Evolutionary conservation across 2,113 vertebrate species (phyloP).

Genomic region (Chloropsis hardwickii): DNA sequence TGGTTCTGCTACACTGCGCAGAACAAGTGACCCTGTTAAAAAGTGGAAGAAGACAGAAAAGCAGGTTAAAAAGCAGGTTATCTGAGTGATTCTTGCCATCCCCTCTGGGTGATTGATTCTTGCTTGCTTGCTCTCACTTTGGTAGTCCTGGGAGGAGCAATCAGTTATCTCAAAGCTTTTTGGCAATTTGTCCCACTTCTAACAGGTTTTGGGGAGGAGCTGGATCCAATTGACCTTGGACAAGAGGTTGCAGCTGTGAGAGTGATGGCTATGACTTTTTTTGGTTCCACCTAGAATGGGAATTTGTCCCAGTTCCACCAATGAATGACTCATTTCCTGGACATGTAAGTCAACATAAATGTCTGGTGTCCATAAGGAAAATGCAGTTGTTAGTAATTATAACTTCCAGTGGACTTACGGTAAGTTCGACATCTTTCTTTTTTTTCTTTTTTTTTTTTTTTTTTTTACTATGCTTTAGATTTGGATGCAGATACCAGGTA

Average conservation of each 20-base stretch:
- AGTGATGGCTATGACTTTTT: not conserved
- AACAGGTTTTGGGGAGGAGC: not conserved
- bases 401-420: not conserved
- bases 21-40: not conserved
- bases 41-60: not conserved
- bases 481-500: not conserved
- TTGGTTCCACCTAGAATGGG: not conserved
- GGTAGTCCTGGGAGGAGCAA: not conserved
- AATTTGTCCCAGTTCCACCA: not conserved
- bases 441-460: not conserved
- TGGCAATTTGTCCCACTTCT: not conserved
- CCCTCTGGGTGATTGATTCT: not conserved
- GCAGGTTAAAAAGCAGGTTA: not conserved
- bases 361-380: not conserved
- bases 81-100: not conserved
- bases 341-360: not conserved
- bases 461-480: not conserved
- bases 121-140: not conserved
- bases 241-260: not conserved
- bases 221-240: not conserved
- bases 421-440: not conserved
- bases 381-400: not conserved
- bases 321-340: not conserved
- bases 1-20: not conserved
- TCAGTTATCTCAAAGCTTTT: not conserved